Evolutionary conservation across 2,888 invertebrate species (phyloP), one percentile per base, ranked within the genome.

Genomic region (Theodoxus fluviatilis): DNA sequence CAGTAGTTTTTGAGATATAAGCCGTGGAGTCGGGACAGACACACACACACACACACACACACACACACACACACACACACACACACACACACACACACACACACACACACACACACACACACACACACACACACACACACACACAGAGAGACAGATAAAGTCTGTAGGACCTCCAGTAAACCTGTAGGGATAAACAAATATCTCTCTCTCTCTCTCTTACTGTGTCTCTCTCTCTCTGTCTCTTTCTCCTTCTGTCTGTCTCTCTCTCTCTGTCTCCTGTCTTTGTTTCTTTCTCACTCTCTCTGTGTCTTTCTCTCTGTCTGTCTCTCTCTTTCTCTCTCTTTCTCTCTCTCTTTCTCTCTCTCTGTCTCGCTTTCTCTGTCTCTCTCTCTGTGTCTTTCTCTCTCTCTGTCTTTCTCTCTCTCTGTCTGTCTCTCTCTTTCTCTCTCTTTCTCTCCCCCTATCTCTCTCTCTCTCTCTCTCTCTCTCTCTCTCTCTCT

Each of bases 191-290:
- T n/a, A n/a, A n/a, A n/a, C n/a, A n/a, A n/a, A n/a, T n/a, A n/a
- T n/a, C n/a, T n/a, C n/a, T n/a, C n/a, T n/a, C n/a, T n/a, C n/a
- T n/a, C n/a, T n/a, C n/a, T n/a, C n/a, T n/a, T n/a, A n/a, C n/a
- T n/a, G n/a, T n/a, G n/a, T n/a, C n/a, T n/a, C n/a, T n/a, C n/a
- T n/a, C n/a, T n/a, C n/a, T n/a, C n/a, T n/a, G n/a, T n/a, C n/a
- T n/a, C n/a, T n/a, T 43, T 38, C 65, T 25, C 28, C 7, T 9
- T 25, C 65, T 65, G 6, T 12, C 65, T 40, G n/a, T 65, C 65
- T 43, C 15, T 25, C 40, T 40, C n/a, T 22, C 2, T 40, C 9
- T 38, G 25, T n/a, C 25, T 22, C 28, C 31, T 9, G 25, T 43
- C n/a, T 25, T 4, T 15, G 4, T 43, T 31, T 38, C 31, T 28